Percentiles rank a stretch among this genome's conserved stretches.
Evolutionary conservation across 2,888 invertebrate species (phyloP).

Genomic region (Leucoma salicis): DNA sequence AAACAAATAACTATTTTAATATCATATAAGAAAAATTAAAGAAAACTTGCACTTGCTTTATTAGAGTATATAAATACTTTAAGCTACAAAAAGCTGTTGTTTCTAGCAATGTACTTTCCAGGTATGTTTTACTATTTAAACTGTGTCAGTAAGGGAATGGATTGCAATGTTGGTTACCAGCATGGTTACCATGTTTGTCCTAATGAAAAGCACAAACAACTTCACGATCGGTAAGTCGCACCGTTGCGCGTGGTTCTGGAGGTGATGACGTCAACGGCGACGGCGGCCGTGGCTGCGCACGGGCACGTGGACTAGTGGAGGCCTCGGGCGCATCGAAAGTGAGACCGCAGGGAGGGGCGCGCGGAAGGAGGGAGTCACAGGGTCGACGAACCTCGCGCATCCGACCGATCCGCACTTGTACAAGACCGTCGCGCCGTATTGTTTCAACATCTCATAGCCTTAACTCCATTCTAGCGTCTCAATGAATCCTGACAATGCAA

Average conservation of each 20-base stretch:
- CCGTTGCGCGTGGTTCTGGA: constrained; percentile 57
- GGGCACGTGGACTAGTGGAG: constrained; percentile 71
- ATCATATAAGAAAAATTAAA: constrained; percentile 2
- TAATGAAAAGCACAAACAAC: constrained; percentile 65
- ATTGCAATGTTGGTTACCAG: constrained; percentile 35
- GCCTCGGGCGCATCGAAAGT: constrained; percentile 77
- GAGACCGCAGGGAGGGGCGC: constrained; percentile 60
- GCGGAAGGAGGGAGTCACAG: constrained; percentile 44
- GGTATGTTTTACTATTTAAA: constrained; percentile 18
- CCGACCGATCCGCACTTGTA: constrained; percentile 77
- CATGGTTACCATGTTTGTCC: constrained; percentile 65
- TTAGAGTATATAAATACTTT: too few relatives aligned
- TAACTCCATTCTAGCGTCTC: constrained; percentile 40
- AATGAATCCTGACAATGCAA: constrained; percentile 43
- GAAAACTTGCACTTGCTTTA: too few relatives aligned
- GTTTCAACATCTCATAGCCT: constrained; percentile 65
- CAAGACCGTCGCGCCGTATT: constrained; percentile 65
- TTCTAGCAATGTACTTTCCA: too few relatives aligned
- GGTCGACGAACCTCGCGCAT: constrained; percentile 74
- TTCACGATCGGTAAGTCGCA: constrained; percentile 56
- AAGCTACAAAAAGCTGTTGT: too few relatives aligned
- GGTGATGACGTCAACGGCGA: constrained; percentile 67
- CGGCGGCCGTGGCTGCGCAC: constrained; percentile 57
- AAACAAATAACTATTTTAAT: constrained; percentile 1
- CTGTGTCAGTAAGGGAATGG: constrained; percentile 46